Conservation (phyloP, 2,797 vertebrate genomes). For the Periophthalmus magnuspinnatus region DNA sequence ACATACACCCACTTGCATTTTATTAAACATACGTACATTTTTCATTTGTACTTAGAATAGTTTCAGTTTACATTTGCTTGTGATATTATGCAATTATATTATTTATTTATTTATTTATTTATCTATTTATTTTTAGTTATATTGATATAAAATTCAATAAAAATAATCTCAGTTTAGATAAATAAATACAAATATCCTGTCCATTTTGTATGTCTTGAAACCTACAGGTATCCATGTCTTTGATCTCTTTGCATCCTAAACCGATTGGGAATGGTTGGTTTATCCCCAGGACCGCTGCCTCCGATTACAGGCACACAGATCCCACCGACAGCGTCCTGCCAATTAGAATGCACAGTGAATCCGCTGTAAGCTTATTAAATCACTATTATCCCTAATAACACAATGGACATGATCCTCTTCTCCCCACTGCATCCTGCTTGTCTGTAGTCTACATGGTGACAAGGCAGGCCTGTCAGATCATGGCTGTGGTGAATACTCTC, state of each 20-base stretch:
- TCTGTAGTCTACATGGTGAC: constrained; percentile 46
- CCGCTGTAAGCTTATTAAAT: constrained; percentile 65
- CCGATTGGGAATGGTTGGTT: constrained; percentile 25
- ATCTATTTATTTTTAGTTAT: no score
- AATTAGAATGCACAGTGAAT: constrained; percentile 59
- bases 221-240: neutral
- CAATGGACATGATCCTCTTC: constrained; percentile 63
- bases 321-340: constrained; percentile 25
- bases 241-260: neutral
- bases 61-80: no score
- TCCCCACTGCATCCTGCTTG: constrained; percentile 38
- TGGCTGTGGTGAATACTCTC: constrained; percentile 31
- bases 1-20: no score
- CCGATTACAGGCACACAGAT: constrained; percentile 23
- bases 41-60: no score
- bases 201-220: neutral
- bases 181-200: neutral
- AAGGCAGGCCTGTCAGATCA: constrained; percentile 58
- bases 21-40: neutral
- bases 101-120: no score
- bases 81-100: no score
- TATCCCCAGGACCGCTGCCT: constrained; percentile 33
- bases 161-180: neutral
- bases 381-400: constrained; percentile 65
- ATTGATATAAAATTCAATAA: no score